Evolutionary conservation across 1,140 invertebrate species (phyloP), one percentile per base, ranked within the genome.

Genomic region (Trichogramma pretiosum): DNA sequence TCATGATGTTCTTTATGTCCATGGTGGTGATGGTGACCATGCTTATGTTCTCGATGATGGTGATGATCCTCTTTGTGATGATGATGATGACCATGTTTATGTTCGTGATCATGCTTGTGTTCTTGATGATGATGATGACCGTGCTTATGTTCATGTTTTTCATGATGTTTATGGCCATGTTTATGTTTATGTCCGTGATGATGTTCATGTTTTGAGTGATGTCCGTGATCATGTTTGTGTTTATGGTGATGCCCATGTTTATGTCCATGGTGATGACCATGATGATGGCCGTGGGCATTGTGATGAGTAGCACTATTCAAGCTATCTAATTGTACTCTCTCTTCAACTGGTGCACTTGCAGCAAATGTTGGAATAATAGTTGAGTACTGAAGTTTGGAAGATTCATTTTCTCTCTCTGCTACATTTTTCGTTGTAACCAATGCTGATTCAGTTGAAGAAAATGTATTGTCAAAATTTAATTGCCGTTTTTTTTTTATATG

Each of bases 41-140:
- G 41, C 11, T 44, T 38, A 19, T 49, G 33, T 1, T 49, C 24
- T 10, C 42, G n/a, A 23, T 49, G 17, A 18, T 49, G 47, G 18
- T 49, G 47, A 30, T 49, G 47, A 13, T 16, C 35, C 17, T 49
- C 40, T 19, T 49, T 43, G 14, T 49, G 40, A 14, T 34, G 35
- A 32, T 49, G 40, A n/a, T 17, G 24, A 24, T 44, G 33, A 8
- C 44, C 41, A 4, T 49, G 41, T 21, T 50, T 45, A 34, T 50
- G 48, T 3, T 37, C 36, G 13, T 50, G 41, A 17, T 40, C 16
- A 26, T 50, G 48, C 11, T 50, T 34, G 10, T 50, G 41, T 7
- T 17, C 13, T 13, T 21, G 11, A 3, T 45, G 41, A 45, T 50
- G 48, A 2, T 37, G 24, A 16, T 50, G 41, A 11, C 26, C 41